These are phyloP conservation scores for Hirudinaria manillensis DNA, from an alignment of 2,888 invertebrate species.

Conservation along the genomic window DNA sequence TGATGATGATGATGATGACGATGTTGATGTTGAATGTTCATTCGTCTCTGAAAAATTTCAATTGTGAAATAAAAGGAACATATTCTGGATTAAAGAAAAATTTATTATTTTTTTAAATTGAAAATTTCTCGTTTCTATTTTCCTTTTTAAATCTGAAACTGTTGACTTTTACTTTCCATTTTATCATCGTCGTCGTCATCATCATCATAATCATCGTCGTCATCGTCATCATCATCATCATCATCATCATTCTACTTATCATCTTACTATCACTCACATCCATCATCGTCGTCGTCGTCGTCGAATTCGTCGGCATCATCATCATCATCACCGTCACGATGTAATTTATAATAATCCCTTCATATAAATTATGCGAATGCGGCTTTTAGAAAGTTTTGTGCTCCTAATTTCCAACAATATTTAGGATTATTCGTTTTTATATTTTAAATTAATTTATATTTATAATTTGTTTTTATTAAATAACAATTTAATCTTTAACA, in stretches of 20 bases:
- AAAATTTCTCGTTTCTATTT: not conserved
- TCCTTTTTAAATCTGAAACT: not conserved
- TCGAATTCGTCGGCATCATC: not conserved
- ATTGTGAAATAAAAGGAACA: constrained; percentile 68
- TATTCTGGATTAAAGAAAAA: constrained; percentile 79
- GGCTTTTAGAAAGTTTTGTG: too few species aligned
- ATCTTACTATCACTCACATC: not conserved
- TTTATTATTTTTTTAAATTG: too few species aligned
- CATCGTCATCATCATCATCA: constrained; percentile 20
- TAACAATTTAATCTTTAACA: too few species aligned
- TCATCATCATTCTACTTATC: constrained; percentile 20
- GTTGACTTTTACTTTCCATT: constrained; percentile 1
- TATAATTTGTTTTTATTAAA: too few species aligned
- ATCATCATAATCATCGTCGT: constrained; percentile 27
- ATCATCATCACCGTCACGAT: not conserved
- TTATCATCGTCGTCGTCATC: constrained; percentile 26
- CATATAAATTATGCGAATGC: too few species aligned
- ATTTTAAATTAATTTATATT: too few species aligned
- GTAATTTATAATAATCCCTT: too few species aligned
- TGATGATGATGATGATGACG: constrained; percentile 38
- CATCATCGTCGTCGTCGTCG: not conserved
- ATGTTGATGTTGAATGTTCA: constrained; percentile 56
- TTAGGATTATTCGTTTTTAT: too few species aligned
- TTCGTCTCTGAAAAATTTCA: constrained; percentile 52
- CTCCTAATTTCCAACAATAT: too few species aligned